A percentile compares a stretch with the other conserved stretches of the same genome.
Evolutionary conservation across 2,888 invertebrate species (phyloP).

Genomic region (Orthonychiurus folsomi): DNA sequence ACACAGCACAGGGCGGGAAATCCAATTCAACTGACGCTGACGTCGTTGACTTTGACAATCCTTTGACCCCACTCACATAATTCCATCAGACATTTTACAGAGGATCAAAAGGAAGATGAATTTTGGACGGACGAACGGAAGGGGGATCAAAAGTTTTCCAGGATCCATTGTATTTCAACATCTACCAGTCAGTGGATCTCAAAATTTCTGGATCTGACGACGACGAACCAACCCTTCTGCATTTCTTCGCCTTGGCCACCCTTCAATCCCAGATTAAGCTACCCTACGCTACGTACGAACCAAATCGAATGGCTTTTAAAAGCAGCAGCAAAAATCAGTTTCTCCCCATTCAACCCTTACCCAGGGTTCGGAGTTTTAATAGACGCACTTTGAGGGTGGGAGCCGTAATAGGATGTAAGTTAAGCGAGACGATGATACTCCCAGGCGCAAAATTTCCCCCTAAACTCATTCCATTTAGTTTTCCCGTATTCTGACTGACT

Average conservation of each 20-base stretch:
- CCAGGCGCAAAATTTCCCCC: background rate
- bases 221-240: background rate
- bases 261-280: background rate
- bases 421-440: background rate
- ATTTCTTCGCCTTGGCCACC: background rate
- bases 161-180: background rate
- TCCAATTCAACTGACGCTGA: background rate
- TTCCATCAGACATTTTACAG: slow-evolving; percentile 28
- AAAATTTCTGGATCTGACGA: background rate
- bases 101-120: slow-evolving; percentile 17
- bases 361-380: background rate
- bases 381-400: background rate
- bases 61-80: slow-evolving; percentile 27
- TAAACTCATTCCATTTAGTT: slow-evolving; percentile 1
- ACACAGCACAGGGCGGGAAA: background rate
- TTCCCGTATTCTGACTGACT: no score
- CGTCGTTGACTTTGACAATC: slow-evolving; percentile 16
- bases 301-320: no score
- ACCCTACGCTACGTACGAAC: background rate
- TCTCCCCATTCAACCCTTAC: background rate
- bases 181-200: background rate
- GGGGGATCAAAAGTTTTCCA: background rate
- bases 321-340: no score
- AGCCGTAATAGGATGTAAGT: background rate
- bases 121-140: background rate